These are phyloP conservation scores for Drosophila varians DNA, from an alignment of 1,140 invertebrate species.

Conservation along the genomic window DNA sequence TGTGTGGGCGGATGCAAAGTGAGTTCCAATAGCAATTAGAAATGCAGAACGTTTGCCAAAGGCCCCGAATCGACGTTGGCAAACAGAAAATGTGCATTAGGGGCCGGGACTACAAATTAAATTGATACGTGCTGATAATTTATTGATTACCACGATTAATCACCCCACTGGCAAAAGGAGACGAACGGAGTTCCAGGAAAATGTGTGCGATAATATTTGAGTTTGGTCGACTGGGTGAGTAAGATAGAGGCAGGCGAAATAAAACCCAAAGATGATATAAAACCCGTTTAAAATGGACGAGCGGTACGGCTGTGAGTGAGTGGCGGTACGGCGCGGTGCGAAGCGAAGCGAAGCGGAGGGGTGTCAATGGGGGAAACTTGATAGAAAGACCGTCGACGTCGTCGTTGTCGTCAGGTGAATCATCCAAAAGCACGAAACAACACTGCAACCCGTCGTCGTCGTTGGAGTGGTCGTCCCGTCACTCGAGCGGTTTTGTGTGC, in stretches of 20 bases:
- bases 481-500: conserved; percentile 29
- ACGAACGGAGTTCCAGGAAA: conserved; percentile 62
- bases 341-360: conserved; percentile 4
- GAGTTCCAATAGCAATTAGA: conserved; percentile 19
- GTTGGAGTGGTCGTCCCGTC: background rate
- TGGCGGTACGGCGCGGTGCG: background rate
- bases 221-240: conserved; percentile 24
- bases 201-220: conserved; percentile 55
- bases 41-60: background rate
- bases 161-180: conserved; percentile 23
- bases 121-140: conserved; percentile 69
- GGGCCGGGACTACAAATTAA: conserved; percentile 37
- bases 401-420: conserved; percentile 54
- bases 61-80: background rate
- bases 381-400: conserved; percentile 41
- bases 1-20: conserved; percentile 15
- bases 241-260: conserved; percentile 30
- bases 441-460: background rate
- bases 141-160: conserved; percentile 69
- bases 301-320: background rate
- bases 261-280: conserved; percentile 54
- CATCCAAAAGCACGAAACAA: conserved; percentile 22
- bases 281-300: conserved; percentile 50
- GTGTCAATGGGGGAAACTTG: conserved; percentile 25
- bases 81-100: conserved; percentile 54